Conservation (phyloP, 2,797 vertebrate genomes). For the Spheniscus humboldti region DNA sequence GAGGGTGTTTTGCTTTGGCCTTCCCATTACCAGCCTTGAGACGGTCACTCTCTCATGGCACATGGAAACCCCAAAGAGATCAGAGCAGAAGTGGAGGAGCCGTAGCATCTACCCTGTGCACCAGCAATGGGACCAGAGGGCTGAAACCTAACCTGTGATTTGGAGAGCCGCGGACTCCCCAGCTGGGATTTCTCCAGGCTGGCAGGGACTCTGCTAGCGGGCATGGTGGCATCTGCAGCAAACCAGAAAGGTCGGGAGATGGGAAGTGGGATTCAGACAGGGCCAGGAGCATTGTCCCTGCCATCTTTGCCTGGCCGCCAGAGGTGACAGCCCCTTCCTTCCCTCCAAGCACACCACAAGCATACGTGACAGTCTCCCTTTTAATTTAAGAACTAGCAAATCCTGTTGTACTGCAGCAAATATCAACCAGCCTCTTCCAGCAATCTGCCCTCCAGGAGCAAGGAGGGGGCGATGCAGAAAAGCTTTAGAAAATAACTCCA, state of each 20-base stretch:
- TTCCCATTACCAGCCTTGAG: neutral
- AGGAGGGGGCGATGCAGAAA: neutral
- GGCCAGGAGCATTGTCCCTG: neutral
- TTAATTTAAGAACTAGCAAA: neutral
- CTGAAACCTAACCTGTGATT: neutral
- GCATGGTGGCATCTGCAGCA: neutral
- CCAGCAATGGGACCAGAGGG: neutral
- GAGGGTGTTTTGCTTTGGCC: neutral
- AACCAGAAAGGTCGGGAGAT: neutral
- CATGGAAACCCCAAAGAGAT: neutral
- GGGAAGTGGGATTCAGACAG: neutral
- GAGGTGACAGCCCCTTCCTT: neutral
- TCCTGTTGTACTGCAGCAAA: neutral
- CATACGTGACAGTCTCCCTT: neutral
- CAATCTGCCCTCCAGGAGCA: neutral
- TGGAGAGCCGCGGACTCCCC: rapidly evolving
- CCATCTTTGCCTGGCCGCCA: neutral
- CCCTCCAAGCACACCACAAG: neutral
- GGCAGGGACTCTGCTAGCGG: neutral
- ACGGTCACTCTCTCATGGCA: neutral
- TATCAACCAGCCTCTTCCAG: neutral
- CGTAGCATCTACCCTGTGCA: rapidly evolving
- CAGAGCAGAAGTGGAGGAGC: neutral
- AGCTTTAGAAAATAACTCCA: neutral
- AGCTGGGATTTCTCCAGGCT: neutral